phyloP scores from a whole-genome alignment of 1,140 invertebrate species.

The Tribolium castaneum region DNA sequence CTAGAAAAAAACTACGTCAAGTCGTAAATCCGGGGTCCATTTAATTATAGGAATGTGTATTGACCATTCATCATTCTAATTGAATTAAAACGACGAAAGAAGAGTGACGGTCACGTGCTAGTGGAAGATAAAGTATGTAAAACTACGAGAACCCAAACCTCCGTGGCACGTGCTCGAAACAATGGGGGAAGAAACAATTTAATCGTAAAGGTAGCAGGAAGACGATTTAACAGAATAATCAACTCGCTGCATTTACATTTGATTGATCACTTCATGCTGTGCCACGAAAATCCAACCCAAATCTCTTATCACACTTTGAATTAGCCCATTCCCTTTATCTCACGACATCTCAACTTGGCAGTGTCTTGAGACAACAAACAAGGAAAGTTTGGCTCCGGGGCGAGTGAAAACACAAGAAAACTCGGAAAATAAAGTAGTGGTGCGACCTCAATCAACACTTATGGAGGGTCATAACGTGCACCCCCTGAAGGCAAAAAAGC shows the following conservation, averaged over 20 bases:
- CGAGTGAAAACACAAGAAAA: neutral
- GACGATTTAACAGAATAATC: slow-evolving; percentile 16
- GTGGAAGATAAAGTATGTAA: neutral
- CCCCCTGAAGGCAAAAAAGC: neutral
- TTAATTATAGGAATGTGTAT: slow-evolving; percentile 16
- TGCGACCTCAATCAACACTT: slow-evolving; percentile 25
- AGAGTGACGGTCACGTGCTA: neutral
- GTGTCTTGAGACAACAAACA: neutral
- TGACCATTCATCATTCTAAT: slow-evolving; percentile 19
- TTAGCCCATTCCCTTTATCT: neutral
- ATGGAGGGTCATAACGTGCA: slow-evolving; percentile 7
- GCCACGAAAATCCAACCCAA: slow-evolving; percentile 7
- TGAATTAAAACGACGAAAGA: slow-evolving; percentile 13
- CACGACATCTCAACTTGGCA: neutral
- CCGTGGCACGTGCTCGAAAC: neutral
- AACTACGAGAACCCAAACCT: neutral
- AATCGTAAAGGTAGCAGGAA: slow-evolving; percentile 2
- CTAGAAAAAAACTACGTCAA: neutral
- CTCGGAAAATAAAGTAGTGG: slow-evolving; percentile 1
- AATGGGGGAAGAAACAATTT: slow-evolving; percentile 30
- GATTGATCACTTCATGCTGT: slow-evolving; percentile 17
- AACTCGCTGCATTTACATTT: slow-evolving; percentile 22
- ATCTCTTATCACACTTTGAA: slow-evolving; percentile 13
- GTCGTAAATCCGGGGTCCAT: neutral
- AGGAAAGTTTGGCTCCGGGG: neutral